These are phyloP conservation scores for Ochropacha duplaris DNA, from an alignment of 2,888 invertebrate genomes.

Conservation along the genomic window DNA sequence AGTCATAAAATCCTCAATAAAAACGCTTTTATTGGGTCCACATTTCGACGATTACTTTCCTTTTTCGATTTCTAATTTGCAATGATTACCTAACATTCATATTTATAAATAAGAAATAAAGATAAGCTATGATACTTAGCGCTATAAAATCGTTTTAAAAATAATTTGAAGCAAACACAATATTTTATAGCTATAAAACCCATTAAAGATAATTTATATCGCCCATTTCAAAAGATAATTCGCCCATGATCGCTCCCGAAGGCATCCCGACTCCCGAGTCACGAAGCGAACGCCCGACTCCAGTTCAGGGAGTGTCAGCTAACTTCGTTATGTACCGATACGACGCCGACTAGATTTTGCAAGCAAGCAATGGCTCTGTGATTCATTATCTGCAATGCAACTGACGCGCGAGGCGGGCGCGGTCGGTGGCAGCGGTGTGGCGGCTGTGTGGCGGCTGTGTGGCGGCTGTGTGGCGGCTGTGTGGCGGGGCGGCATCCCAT, in stretches of 20 bases:
- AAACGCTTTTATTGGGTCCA: constrained; percentile 62
- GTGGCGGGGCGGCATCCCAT: constrained; percentile 42
- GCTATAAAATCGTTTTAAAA: constrained; percentile 44
- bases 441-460: constrained; percentile 11
- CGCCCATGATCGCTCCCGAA: constrained; percentile 68
- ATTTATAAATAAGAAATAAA: constrained; percentile 15
- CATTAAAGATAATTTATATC: constrained; percentile 70
- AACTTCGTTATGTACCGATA: constrained; percentile 64
- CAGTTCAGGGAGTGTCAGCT: constrained; percentile 47
- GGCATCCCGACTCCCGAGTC: constrained; percentile 65
- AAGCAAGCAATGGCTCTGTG: constrained; percentile 68
- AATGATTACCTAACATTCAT: constrained; percentile 37
- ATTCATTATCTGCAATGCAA: constrained; percentile 72
- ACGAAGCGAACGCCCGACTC: constrained; percentile 54
- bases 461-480: constrained; percentile 11
- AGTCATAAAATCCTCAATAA: constrained; percentile 73
- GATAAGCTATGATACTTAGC: constrained; percentile 12
- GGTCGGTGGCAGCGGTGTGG: constrained; percentile 13
- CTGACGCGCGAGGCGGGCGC: constrained; percentile 23
- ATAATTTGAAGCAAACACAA: constrained; percentile 52
- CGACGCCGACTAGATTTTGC: constrained; percentile 52
- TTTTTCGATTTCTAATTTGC: constrained; percentile 58
- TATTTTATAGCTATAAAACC: constrained; percentile 67
- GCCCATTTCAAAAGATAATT: constrained; percentile 70
- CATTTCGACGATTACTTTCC: constrained; percentile 60